These are phyloP conservation scores for Hylyphantes graminicola DNA, from an alignment of 1,140 invertebrate genomes.

Conservation along the genomic window DNA sequence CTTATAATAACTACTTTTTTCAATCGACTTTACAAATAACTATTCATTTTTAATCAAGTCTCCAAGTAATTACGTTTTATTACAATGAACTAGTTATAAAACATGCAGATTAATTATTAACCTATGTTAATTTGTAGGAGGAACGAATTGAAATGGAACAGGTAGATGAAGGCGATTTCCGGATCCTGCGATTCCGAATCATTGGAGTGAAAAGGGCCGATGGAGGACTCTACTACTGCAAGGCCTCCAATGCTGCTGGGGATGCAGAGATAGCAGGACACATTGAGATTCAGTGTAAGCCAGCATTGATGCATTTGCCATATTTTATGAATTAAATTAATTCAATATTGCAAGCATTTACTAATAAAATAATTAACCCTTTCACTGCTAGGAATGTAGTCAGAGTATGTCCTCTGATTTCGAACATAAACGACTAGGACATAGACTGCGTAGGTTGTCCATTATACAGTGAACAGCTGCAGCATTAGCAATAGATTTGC, in stretches of 20 bases:
- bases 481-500: no score
- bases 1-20: no score
- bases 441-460: no score
- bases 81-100: neutral
- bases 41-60: neutral
- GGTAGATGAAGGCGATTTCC: slow-evolving; percentile 5
- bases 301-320: no score
- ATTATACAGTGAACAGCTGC: no score
- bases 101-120: neutral
- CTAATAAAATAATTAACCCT: no score
- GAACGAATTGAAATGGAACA: slow-evolving; percentile 17
- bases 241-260: slow-evolving; percentile 77
- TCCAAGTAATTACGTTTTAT: neutral
- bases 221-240: slow-evolving; percentile 63
- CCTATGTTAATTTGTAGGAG: slow-evolving; percentile 4
- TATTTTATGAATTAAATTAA: neutral
- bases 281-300: slow-evolving; percentile 55
- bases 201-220: slow-evolving; percentile 23
- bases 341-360: no score
- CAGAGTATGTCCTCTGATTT: no score
- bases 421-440: no score
- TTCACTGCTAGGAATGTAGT: no score
- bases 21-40: no score
- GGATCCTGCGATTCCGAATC: slow-evolving; percentile 20
- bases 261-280: slow-evolving; percentile 73